These are phyloP conservation scores for Agriopis aurantiaria DNA, from an alignment of 2,888 invertebrate genomes.

Conservation along the genomic window DNA sequence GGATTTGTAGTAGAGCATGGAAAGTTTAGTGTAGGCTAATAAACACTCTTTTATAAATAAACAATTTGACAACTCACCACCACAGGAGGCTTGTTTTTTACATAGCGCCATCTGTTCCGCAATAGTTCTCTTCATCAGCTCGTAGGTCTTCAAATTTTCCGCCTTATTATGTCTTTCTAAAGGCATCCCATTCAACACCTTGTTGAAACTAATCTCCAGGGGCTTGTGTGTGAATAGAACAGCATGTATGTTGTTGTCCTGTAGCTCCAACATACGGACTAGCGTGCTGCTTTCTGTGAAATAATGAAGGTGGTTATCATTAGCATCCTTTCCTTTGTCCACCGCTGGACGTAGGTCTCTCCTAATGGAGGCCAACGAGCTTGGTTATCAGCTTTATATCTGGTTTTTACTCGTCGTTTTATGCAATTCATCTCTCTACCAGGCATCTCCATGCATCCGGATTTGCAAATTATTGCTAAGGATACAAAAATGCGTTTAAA, in stretches of 20 bases:
- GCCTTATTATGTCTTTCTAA: slow-evolving; percentile 52
- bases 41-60: no score
- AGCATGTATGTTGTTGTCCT: slow-evolving; percentile 53
- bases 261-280: slow-evolving; percentile 63
- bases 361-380: no score
- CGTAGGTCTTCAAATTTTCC: slow-evolving; percentile 63
- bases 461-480: no score
- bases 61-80: slow-evolving; percentile 51
- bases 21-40: not conserved
- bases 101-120: slow-evolving; percentile 48
- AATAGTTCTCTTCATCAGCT: slow-evolving; percentile 63
- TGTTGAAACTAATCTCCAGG: slow-evolving; percentile 63
- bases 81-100: slow-evolving; percentile 63
- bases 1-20: not conserved
- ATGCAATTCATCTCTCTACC: no score
- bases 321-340: no score
- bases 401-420: no score
- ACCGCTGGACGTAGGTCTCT: no score
- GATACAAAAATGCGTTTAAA: no score
- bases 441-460: no score
- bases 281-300: slow-evolving; percentile 63
- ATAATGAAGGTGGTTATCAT: slow-evolving; percentile 24
- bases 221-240: slow-evolving; percentile 24
- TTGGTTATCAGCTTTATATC: no score
- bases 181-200: slow-evolving; percentile 62